A percentile compares a stretch with the other conserved stretches of the same genome.
Conservation (phyloP, 1,140 invertebrate genomes). For the Drosophila dunni region DNA sequence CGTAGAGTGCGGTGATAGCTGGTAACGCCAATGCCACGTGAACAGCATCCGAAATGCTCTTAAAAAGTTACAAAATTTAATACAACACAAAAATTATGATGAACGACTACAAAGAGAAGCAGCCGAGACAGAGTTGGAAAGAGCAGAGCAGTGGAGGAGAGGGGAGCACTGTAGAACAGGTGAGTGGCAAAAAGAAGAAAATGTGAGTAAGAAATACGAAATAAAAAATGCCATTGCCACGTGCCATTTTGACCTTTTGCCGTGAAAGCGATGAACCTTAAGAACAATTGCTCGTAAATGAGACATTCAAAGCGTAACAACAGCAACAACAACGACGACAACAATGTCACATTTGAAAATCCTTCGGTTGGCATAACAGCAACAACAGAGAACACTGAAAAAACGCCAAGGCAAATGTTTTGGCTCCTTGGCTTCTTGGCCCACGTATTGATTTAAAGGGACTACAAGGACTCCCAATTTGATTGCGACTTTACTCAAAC, state of each 20-base stretch:
- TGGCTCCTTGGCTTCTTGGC: slow-evolving; percentile 21
- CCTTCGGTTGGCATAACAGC: slow-evolving; percentile 61
- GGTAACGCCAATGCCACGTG: slow-evolving; percentile 59
- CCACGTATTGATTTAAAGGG: slow-evolving; percentile 43
- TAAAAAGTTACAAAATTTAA: slow-evolving; percentile 21
- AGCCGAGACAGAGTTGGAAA: background rate
- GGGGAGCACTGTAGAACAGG: background rate
- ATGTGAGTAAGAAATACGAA: background rate
- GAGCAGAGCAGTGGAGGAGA: background rate
- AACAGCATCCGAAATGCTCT: slow-evolving; percentile 16
- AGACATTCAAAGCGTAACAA: slow-evolving; percentile 69
- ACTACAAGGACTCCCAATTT: slow-evolving; percentile 24
- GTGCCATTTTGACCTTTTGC: slow-evolving; percentile 74
- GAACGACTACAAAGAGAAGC: slow-evolving; percentile 7
- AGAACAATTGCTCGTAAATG: slow-evolving; percentile 63
- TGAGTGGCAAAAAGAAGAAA: background rate
- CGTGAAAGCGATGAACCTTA: slow-evolving; percentile 70
- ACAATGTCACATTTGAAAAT: slow-evolving; percentile 71
- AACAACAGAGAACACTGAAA: background rate
- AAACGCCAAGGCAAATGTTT: slow-evolving; percentile 61
- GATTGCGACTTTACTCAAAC: slow-evolving; percentile 19
- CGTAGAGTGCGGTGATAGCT: slow-evolving; percentile 34
- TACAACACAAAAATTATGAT: slow-evolving; percentile 18
- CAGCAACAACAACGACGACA: slow-evolving; percentile 39
- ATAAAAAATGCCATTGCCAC: slow-evolving; percentile 61